Evolutionary conservation across 1,140 invertebrate genomes (phyloP).

Genomic region (Pogonus chalceus): DNA sequence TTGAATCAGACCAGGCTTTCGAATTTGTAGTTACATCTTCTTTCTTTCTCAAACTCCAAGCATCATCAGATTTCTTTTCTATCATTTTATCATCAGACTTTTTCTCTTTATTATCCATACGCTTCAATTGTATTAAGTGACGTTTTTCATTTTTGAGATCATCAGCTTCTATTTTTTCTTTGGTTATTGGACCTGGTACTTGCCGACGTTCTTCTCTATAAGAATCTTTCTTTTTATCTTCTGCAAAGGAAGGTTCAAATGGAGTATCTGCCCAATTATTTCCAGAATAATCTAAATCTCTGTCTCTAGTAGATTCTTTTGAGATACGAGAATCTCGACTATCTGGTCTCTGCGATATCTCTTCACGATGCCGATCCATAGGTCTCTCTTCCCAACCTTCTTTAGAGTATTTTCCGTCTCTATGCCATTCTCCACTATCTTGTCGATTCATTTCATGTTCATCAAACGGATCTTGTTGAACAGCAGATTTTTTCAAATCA

Average conservation of each 20-base stretch:
- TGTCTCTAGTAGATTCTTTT: slow-evolving; percentile 34
- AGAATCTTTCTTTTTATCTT: slow-evolving; percentile 34
- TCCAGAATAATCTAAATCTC: background rate
- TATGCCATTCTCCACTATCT: slow-evolving; percentile 13
- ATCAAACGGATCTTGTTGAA: slow-evolving; percentile 14
- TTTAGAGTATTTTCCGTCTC: slow-evolving; percentile 14
- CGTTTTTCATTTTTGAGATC: slow-evolving; percentile 46
- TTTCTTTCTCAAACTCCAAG: slow-evolving; percentile 12
- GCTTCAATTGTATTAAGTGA: slow-evolving; percentile 43
- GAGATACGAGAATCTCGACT: slow-evolving; percentile 46
- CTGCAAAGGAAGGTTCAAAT: slow-evolving; percentile 33
- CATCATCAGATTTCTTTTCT: slow-evolving; percentile 24
- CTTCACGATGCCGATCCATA: slow-evolving; percentile 21
- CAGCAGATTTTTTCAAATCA: slow-evolving; percentile 13
- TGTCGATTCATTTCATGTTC: slow-evolving; percentile 11
- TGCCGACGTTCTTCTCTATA: slow-evolving; percentile 33
- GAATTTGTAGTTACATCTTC: slow-evolving; percentile 24
- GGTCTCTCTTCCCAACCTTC: slow-evolving; percentile 16
- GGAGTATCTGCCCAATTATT: slow-evolving; percentile 35
- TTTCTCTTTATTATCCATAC: slow-evolving; percentile 26
- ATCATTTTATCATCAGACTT: slow-evolving; percentile 33
- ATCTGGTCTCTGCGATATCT: slow-evolving; percentile 46
- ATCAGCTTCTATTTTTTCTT: slow-evolving; percentile 51
- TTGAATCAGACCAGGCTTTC: slow-evolving; percentile 41
- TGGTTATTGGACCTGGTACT: slow-evolving; percentile 49